phyloP scores from a whole-genome alignment of 1,140 invertebrate species.

The Protaetia brevitarsis region DNA sequence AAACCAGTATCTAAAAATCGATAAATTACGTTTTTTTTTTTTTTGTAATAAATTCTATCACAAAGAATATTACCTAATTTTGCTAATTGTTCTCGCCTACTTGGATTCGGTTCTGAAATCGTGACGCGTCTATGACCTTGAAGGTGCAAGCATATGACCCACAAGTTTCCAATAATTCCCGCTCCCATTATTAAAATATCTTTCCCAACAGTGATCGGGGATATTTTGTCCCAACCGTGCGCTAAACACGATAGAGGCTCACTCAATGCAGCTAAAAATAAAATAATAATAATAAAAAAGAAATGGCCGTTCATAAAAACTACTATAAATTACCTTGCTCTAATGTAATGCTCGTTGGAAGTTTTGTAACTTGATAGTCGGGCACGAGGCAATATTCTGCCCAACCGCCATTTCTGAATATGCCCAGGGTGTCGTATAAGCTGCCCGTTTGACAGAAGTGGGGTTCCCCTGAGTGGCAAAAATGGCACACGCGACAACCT shows the following conservation, averaged over 20 bases:
- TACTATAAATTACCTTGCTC: slow-evolving; percentile 52
- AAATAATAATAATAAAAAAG: not conserved
- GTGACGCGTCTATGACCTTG: slow-evolving; percentile 63
- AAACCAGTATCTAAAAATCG: slow-evolving; percentile 57
- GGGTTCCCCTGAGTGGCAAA: slow-evolving; percentile 57
- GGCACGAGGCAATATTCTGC: slow-evolving; percentile 58
- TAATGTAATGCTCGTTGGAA: slow-evolving; percentile 51
- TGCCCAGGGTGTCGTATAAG: slow-evolving; percentile 60
- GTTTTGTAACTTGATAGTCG: slow-evolving; percentile 55
- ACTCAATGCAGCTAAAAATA: slow-evolving; percentile 33
- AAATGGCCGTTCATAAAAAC: not conserved
- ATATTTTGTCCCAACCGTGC: slow-evolving; percentile 43
- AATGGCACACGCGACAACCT: slow-evolving; percentile 56
- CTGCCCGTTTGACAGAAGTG: slow-evolving; percentile 58
- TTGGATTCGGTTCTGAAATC: slow-evolving; percentile 59
- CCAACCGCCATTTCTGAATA: slow-evolving; percentile 63
- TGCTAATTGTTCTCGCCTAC: slow-evolving; percentile 52
- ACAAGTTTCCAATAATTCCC: slow-evolving; percentile 68
- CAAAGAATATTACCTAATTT: slow-evolving; percentile 51
- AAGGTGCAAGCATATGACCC: slow-evolving; percentile 59
- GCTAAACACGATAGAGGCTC: slow-evolving; percentile 48
- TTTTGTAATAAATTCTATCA: not conserved
- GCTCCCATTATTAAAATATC: slow-evolving; percentile 56
- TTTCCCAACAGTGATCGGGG: slow-evolving; percentile 36
- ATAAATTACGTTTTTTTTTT: not conserved